Percentiles rank a stretch among this genome's conserved stretches.
Conservation (phyloP, 2,797 vertebrate species). For the Merluccius polli region DNA sequence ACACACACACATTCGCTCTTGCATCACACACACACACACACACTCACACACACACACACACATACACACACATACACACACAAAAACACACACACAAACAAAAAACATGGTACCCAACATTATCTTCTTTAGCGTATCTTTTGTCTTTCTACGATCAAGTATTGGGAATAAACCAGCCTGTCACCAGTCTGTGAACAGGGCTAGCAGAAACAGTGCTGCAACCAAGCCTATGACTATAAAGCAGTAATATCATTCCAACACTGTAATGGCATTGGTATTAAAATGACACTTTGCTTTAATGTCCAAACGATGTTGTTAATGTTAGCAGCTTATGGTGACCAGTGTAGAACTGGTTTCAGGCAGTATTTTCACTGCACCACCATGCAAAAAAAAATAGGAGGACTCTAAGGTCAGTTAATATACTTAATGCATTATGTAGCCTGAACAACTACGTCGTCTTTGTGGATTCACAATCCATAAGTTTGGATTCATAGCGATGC, state of each 20-base stretch:
- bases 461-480: slow-evolving; percentile 28
- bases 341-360: neutral
- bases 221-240: neutral
- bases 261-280: neutral
- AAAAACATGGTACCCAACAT: neutral
- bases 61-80: neutral
- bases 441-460: slow-evolving; percentile 31
- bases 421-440: slow-evolving; percentile 22
- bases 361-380: slow-evolving; percentile 13
- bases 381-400: slow-evolving; percentile 1
- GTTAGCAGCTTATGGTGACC: neutral
- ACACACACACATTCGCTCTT: neutral
- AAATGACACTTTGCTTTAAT: neutral
- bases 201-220: neutral
- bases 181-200: too few relatives aligned
- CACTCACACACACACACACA: too few relatives aligned
- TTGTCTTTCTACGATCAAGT: neutral
- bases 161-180: slow-evolving; percentile 1
- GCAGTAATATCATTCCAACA: neutral
- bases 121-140: neutral
- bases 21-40: neutral
- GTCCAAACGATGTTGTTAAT: neutral
- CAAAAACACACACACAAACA: too few relatives aligned
- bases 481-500: slow-evolving; percentile 18
- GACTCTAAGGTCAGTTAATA: slow-evolving; percentile 21